Evolutionary conservation across 1,140 invertebrate species (phyloP).

Genomic region (Monomorium pharaonis): DNA sequence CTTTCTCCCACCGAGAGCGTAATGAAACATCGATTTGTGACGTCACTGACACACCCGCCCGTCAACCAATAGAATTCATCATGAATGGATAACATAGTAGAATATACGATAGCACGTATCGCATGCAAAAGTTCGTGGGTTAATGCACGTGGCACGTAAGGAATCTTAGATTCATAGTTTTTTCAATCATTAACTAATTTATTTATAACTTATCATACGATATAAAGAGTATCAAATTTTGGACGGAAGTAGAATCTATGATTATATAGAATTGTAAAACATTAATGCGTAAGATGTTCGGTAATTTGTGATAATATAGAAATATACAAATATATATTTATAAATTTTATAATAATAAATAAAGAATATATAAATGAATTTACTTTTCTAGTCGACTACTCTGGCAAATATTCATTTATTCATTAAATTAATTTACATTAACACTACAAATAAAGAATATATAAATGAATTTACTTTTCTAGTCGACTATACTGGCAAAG

Average conservation of each 20-base stretch:
- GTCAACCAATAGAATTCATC: conserved; percentile 65
- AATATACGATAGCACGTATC: background rate
- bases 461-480: background rate
- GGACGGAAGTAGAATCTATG: background rate
- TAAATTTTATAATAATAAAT: background rate
- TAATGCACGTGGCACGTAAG: conserved; percentile 50
- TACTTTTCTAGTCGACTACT: no score
- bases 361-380: background rate
- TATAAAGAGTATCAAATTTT: background rate
- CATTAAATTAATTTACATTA: background rate
- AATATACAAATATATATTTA: background rate
- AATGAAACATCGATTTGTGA: conserved; percentile 68
- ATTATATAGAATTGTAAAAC: background rate
- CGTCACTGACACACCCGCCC: conserved; percentile 76
- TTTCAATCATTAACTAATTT: background rate
- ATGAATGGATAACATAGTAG: conserved; percentile 69
- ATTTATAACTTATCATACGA: background rate
- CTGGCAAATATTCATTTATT: background rate
- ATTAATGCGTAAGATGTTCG: background rate
- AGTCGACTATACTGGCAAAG: no score
- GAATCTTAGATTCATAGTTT: background rate
- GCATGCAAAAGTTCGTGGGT: conserved; percentile 46
- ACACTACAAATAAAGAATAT: background rate
- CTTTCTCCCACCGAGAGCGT: background rate
- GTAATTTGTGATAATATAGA: background rate